phyloP scores from a whole-genome alignment of 1,140 invertebrate species.

The Drosophila sturtevanti region DNA sequence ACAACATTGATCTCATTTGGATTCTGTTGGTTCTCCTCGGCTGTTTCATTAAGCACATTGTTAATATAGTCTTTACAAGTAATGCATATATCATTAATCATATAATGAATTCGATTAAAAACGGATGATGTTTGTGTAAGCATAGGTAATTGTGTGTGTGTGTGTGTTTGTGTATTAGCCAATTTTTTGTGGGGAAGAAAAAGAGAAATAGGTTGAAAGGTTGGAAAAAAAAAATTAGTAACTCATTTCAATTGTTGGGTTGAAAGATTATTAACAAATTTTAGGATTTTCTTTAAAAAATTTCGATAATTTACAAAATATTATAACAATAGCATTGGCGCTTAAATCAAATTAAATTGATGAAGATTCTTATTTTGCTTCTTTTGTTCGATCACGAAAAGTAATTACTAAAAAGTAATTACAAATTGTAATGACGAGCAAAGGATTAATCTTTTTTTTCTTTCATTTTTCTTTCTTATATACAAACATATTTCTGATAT shows the following conservation, averaged over 20 bases:
- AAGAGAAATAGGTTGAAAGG: constrained; percentile 47
- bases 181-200: constrained; percentile 29
- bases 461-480: too few relatives aligned
- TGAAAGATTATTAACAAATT: too few relatives aligned
- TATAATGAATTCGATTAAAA: constrained; percentile 14
- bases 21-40: constrained; percentile 84
- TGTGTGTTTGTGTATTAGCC: constrained; percentile 15
- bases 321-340: too few relatives aligned
- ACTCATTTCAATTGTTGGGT: constrained; percentile 34
- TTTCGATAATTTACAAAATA: too few relatives aligned
- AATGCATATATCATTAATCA: constrained; percentile 12
- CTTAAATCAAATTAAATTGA: too few relatives aligned
- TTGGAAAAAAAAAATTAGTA: constrained; percentile 54
- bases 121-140: constrained; percentile 12
- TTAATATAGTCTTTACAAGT: constrained; percentile 89
- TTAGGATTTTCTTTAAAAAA: too few relatives aligned
- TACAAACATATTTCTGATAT: too few relatives aligned
- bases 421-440: too few relatives aligned
- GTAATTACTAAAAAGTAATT: too few relatives aligned
- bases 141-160: constrained; percentile 32
- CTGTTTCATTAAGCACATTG: constrained; percentile 89
- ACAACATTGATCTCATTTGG: constrained; percentile 78
- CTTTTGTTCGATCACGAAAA: too few relatives aligned
- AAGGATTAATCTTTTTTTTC: too few relatives aligned
- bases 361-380: too few relatives aligned